Evolutionary conservation across 2,888 invertebrate genomes (phyloP).

Genomic region (Julus scandinavius): DNA sequence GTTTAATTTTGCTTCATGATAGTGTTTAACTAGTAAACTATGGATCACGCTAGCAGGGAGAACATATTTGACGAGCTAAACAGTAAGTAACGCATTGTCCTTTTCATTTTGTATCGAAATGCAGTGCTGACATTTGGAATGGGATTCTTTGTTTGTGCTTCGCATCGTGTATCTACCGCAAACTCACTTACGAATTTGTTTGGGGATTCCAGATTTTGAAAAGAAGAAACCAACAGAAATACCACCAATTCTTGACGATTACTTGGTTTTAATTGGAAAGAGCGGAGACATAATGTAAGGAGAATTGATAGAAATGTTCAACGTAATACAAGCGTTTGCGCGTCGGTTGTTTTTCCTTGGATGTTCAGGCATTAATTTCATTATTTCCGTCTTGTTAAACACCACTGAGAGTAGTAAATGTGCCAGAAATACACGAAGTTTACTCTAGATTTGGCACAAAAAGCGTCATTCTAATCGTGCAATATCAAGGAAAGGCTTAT

Average conservation of each 20-base stretch:
- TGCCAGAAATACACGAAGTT: not conserved
- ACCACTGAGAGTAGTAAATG: not conserved
- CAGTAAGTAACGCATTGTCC: constrained; percentile 51
- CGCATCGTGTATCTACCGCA: not conserved
- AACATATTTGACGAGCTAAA: constrained; percentile 56
- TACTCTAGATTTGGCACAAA: too few relatives aligned
- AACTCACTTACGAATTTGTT: not conserved
- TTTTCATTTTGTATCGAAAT: not conserved
- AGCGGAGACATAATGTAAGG: constrained; percentile 86
- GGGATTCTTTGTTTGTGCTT: not conserved
- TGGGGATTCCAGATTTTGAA: constrained; percentile 66
- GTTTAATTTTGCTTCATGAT: constrained; percentile 22
- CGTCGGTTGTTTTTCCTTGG: not conserved
- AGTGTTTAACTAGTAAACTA: constrained; percentile 34
- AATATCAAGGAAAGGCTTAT: not conserved
- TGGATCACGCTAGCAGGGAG: constrained; percentile 53
- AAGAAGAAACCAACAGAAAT: constrained; percentile 80
- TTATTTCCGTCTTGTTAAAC: not conserved
- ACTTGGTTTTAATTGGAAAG: constrained; percentile 88
- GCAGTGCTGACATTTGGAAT: constrained; percentile 43
- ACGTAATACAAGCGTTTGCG: not conserved
- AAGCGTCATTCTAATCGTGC: not conserved
- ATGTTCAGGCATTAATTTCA: not conserved
- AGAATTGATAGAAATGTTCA: not conserved
- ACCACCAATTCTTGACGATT: constrained; percentile 88